Conservation (phyloP, 2,888 invertebrate species). For the Pseudanteris insignis region DNA sequence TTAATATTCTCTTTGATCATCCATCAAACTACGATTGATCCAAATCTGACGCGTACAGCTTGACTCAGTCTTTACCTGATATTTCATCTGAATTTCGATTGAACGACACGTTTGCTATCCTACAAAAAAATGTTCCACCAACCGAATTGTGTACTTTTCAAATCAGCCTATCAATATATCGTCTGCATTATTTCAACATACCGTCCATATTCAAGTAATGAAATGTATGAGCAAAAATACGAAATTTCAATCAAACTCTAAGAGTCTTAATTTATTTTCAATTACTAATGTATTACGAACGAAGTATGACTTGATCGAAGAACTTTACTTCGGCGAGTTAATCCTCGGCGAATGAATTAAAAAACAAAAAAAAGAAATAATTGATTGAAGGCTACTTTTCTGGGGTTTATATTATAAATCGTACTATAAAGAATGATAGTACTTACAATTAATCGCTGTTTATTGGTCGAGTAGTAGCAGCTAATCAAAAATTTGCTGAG, state of each 20-base stretch:
- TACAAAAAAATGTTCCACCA: slow-evolving; percentile 15
- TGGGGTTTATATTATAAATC: too few species aligned
- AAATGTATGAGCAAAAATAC: slow-evolving; percentile 32
- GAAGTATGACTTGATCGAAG: slow-evolving; percentile 32
- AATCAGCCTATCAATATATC: slow-evolving; percentile 42
- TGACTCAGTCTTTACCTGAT: slow-evolving; percentile 18
- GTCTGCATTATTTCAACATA: slow-evolving; percentile 41
- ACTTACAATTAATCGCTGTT: too few species aligned
- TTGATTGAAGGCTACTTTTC: too few species aligned
- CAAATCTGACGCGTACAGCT: slow-evolving; percentile 13
- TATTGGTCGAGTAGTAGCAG: too few species aligned
- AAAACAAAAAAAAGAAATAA: too few species aligned
- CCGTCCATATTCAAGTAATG: slow-evolving; percentile 39
- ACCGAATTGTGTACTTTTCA: slow-evolving; percentile 40
- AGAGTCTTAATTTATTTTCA: slow-evolving; percentile 21
- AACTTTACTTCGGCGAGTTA: slow-evolving; percentile 19
- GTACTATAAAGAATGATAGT: too few species aligned
- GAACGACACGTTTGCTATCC: too few species aligned
- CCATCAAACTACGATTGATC: too few species aligned
- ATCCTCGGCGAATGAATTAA: too few species aligned
- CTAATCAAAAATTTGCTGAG: too few species aligned
- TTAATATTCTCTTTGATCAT: too few species aligned
- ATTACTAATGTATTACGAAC: slow-evolving; percentile 37
- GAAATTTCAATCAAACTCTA: slow-evolving; percentile 17
- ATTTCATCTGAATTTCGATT: too few species aligned